Evolutionary conservation across 2,113 vertebrate genomes (phyloP).

Genomic region (Pituophis catenifer): DNA sequence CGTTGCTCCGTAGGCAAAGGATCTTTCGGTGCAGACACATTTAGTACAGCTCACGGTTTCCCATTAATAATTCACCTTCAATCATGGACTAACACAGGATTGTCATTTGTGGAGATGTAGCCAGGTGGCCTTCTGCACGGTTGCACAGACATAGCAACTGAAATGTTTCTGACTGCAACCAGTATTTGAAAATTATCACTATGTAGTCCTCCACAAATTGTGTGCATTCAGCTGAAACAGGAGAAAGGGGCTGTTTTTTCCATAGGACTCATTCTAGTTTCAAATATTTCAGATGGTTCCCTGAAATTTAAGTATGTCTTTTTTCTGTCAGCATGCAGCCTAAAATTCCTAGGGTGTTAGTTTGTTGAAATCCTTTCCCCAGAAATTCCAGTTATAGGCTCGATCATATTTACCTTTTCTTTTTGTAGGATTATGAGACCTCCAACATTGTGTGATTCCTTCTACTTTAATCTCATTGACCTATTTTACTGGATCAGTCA

Average conservation of each 20-base stretch:
- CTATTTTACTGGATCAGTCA: not conserved
- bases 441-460: not conserved
- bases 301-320: not conserved
- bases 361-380: not conserved
- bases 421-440: not conserved
- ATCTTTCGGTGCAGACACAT: not conserved
- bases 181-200: not conserved
- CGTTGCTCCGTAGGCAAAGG: not conserved
- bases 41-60: not conserved
- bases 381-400: not conserved
- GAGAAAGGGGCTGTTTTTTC: not conserved
- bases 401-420: not conserved
- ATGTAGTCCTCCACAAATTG: not conserved
- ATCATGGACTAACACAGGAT: not conserved
- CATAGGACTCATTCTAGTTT: not conserved
- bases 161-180: not conserved
- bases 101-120: not conserved
- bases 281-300: not conserved
- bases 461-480: not conserved
- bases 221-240: not conserved
- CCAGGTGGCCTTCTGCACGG: not conserved
- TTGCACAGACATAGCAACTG: not conserved
- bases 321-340: not conserved
- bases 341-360: not conserved
- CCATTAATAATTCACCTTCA: not conserved